Conservation (phyloP, 2,113 vertebrate genomes). For the Arvicanthis niloticus region DNA sequence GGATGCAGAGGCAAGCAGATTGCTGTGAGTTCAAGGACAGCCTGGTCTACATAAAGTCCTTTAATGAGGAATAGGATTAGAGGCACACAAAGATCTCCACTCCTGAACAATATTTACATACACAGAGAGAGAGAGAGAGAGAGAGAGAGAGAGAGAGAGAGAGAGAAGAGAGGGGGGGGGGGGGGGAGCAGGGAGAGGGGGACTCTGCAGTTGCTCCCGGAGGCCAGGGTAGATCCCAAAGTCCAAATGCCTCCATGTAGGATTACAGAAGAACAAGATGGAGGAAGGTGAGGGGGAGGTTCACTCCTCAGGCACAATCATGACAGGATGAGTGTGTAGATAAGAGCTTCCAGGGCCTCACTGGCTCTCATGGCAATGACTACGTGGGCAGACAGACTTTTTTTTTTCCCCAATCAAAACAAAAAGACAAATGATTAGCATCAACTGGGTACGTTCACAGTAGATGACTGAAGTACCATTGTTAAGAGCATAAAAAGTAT, state of each 20-base stretch:
- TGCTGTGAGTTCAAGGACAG: not conserved
- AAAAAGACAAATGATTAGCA: slow-evolving; percentile 75
- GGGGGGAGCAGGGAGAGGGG: no score
- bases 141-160: no score
- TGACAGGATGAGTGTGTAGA: not conserved
- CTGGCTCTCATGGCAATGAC: not conserved
- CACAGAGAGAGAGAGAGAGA: no score
- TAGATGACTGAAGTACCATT: slow-evolving; percentile 73
- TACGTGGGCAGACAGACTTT: not conserved
- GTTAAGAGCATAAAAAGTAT: slow-evolving; percentile 78
- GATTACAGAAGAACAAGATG: not conserved
- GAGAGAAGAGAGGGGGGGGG: no score
- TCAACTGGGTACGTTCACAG: slow-evolving; percentile 70
- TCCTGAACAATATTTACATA: not conserved
- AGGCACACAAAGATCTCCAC: not conserved
- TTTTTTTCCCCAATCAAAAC: slow-evolving; percentile 7
- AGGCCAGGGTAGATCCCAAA: not conserved
- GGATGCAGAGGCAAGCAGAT: not conserved
- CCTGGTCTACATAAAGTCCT: not conserved
- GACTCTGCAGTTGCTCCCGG: not conserved
- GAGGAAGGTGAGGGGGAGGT: no score
- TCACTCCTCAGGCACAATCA: not conserved
- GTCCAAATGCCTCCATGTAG: rapidly evolving
- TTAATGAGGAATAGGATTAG: not conserved
- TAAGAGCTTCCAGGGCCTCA: not conserved